phyloP scores from a whole-genome alignment of 2,888 invertebrate species.

The Coelopa pilipes region DNA sequence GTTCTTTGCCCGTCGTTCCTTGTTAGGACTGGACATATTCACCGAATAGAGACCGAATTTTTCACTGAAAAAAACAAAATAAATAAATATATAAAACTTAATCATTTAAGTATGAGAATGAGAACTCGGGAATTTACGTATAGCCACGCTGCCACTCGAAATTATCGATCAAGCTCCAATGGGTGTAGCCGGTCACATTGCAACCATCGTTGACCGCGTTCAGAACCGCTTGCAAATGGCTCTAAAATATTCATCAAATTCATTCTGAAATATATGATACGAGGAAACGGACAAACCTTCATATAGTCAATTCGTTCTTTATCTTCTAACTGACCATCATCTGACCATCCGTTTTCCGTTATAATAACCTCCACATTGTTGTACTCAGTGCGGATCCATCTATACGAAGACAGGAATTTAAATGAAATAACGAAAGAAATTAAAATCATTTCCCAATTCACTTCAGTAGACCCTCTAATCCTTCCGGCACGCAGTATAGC shows the following conservation, averaged over 20 bases:
- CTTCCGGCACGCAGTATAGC: slow-evolving; percentile 56
- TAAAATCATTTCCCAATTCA: slow-evolving; percentile 28
- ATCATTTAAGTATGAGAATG: slow-evolving; percentile 8
- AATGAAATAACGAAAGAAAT: background rate
- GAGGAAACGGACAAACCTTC: slow-evolving; percentile 43
- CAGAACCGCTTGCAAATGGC: slow-evolving; percentile 54
- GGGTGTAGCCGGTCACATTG: slow-evolving; percentile 54
- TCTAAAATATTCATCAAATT: slow-evolving; percentile 41
- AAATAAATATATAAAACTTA: slow-evolving; percentile 36
- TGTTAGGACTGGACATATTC: slow-evolving; percentile 71
- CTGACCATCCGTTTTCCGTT: slow-evolving; percentile 73
- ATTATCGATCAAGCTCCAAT: slow-evolving; percentile 60
- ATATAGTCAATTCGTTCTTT: slow-evolving; percentile 61
- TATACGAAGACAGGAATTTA: slow-evolving; percentile 32
- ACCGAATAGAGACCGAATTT: slow-evolving; percentile 78
- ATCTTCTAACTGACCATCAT: slow-evolving; percentile 62
- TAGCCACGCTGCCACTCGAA: slow-evolving; percentile 59
- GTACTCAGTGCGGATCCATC: slow-evolving; percentile 71
- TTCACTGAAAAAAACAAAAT: slow-evolving; percentile 68
- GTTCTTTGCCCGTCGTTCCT: slow-evolving; percentile 73
- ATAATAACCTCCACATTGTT: slow-evolving; percentile 70
- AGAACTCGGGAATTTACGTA: slow-evolving; percentile 50
- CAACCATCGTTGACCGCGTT: slow-evolving; percentile 55
- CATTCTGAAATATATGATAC: too few species aligned
- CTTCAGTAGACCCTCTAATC: slow-evolving; percentile 52